phyloP scores from a whole-genome alignment of 2,797 vertebrate genomes.

The Sus cebifrons region DNA sequence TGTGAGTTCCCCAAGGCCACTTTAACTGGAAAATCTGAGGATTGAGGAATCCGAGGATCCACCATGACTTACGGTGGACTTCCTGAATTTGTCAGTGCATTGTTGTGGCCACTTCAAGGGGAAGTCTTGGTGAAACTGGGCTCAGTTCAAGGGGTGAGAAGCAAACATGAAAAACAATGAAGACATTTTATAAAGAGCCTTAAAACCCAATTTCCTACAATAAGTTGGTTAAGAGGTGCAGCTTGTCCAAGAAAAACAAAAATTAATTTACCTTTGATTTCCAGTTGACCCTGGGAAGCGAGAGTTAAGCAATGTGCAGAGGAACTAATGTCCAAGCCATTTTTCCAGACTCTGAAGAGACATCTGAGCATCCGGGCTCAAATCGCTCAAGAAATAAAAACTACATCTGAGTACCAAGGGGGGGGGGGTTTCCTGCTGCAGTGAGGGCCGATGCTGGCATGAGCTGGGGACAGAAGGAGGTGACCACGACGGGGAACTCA shows the following conservation, averaged over 20 bases:
- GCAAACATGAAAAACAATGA: background rate
- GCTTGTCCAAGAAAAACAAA: slow-evolving; percentile 42
- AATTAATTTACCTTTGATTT: slow-evolving; percentile 10
- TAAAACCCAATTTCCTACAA: background rate
- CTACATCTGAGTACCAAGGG: background rate
- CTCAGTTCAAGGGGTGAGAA: background rate
- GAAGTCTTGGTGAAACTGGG: slow-evolving; percentile 32
- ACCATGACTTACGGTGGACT: background rate
- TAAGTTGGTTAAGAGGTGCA: background rate
- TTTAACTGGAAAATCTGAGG: background rate
- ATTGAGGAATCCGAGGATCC: background rate
- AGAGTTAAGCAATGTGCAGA: background rate
- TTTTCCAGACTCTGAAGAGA: background rate
- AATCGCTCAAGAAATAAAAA: slow-evolving; percentile 4
- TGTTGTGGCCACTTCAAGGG: background rate
- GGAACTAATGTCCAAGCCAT: background rate
- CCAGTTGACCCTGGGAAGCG: slow-evolving; percentile 37
- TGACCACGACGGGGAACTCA: background rate
- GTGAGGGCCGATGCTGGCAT: accelerated
- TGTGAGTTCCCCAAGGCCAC: background rate
- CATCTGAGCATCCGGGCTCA: background rate
- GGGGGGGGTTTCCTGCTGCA: background rate
- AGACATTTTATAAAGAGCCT: background rate
- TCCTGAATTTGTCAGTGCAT: background rate
- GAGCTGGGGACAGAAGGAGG: background rate